phyloP scores from a whole-genome alignment of 1,140 invertebrate genomes.

The Meloidogyne floridensis region DNA sequence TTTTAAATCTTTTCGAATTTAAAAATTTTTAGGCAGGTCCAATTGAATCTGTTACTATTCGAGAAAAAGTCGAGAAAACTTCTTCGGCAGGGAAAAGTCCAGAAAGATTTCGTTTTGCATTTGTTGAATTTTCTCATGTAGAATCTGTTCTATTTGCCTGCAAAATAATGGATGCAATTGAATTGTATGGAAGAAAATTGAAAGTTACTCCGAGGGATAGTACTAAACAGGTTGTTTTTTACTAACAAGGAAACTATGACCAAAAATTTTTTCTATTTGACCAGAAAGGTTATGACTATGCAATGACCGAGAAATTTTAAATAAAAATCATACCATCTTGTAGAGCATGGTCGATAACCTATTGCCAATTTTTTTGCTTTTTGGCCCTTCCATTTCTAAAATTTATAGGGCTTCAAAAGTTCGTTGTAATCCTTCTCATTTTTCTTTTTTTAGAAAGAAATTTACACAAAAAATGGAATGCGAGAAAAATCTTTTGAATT shows the following conservation, averaged over 20 bases:
- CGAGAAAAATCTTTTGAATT: neutral
- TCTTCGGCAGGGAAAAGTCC: neutral
- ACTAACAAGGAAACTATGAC: too few species aligned
- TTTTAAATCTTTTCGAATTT: neutral
- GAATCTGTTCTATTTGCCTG: conserved; percentile 40
- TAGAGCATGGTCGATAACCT: too few species aligned
- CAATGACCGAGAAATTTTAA: too few species aligned
- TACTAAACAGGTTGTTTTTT: conserved; percentile 32
- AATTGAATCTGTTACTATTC: neutral
- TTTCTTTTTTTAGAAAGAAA: neutral
- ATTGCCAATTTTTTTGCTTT: too few species aligned
- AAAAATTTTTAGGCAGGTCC: conserved; percentile 19
- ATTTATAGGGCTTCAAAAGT: too few species aligned
- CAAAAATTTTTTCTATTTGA: too few species aligned
- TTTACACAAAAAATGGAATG: conserved; percentile 1
- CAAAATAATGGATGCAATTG: conserved; percentile 41
- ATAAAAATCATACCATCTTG: neutral
- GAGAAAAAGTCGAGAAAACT: conserved; percentile 1
- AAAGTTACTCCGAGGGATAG: conserved; percentile 38
- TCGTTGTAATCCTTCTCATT: neutral
- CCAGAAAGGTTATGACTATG: too few species aligned
- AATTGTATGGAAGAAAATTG: conserved; percentile 29
- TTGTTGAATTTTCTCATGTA: conserved; percentile 45
- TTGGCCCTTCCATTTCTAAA: too few species aligned
- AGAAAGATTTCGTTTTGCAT: conserved; percentile 22